phyloP scores from a whole-genome alignment of 2,888 invertebrate genomes.

The Sturmia bella region DNA sequence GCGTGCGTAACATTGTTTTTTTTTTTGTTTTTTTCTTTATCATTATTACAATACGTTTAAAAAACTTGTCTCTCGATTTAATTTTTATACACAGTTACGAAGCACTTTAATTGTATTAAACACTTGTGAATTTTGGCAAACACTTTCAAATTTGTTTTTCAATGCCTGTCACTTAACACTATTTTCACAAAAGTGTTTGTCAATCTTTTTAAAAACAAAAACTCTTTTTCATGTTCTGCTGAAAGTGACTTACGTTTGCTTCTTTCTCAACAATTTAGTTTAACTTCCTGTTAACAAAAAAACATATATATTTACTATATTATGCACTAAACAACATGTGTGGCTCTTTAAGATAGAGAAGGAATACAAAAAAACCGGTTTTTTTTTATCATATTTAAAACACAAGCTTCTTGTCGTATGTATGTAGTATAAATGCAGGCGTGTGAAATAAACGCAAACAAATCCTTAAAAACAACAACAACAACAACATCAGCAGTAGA shows the following conservation, averaged over 20 bases:
- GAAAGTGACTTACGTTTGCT: conserved; percentile 17
- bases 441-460: conserved; percentile 30
- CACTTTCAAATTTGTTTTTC: not conserved
- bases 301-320: not conserved
- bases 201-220: conserved; percentile 9
- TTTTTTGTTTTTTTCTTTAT: no score
- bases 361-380: not conserved
- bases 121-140: no score
- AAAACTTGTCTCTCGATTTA: no score
- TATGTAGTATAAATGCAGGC: conserved; percentile 8
- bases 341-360: not conserved
- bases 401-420: not conserved
- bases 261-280: not conserved
- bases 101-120: no score
- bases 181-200: not conserved
- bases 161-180: not conserved
- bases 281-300: not conserved
- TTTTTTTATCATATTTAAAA: conserved; percentile 2
- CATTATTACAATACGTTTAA: no score
- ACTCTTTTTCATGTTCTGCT: not conserved
- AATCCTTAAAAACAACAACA: conserved; percentile 28
- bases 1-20: no score
- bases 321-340: conserved; percentile 5
- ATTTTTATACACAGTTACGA: no score
- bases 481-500: conserved; percentile 5